Conservation (phyloP, 1,140 invertebrate genomes). For the Monomorium pharaonis region DNA sequence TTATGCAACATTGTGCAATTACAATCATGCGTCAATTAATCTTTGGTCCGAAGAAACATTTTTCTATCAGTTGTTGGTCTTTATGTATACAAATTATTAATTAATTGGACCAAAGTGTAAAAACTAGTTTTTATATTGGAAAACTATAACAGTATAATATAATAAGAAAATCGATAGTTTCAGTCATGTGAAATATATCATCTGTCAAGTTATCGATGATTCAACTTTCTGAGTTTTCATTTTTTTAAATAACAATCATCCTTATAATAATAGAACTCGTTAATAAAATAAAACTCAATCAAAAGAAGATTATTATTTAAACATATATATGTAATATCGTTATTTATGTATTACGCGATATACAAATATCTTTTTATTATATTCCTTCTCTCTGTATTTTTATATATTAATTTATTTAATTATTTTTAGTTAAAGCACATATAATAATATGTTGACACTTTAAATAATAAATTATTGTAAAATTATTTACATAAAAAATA, state of each 20-base stretch:
- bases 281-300: neutral
- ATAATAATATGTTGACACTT: neutral
- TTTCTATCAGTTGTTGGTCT: constrained; percentile 45
- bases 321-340: neutral
- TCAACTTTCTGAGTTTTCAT: neutral
- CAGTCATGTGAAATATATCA: constrained; percentile 20
- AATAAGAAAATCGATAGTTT: constrained; percentile 28
- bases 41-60: constrained; percentile 49
- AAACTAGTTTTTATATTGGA: constrained; percentile 45
- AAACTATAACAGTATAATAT: constrained; percentile 8
- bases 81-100: neutral
- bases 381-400: neutral
- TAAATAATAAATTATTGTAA: neutral
- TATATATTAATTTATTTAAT: neutral
- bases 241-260: neutral
- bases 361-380: neutral
- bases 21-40: neutral
- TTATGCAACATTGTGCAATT: neutral
- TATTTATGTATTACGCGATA: neutral
- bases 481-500: neutral
- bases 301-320: neutral
- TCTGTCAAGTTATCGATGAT: constrained; percentile 13
- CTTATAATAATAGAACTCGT: neutral
- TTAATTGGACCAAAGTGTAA: constrained; percentile 35
- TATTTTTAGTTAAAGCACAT: neutral